phyloP scores from a whole-genome alignment of 2,113 vertebrate species.

The Crocuta crocuta region DNA sequence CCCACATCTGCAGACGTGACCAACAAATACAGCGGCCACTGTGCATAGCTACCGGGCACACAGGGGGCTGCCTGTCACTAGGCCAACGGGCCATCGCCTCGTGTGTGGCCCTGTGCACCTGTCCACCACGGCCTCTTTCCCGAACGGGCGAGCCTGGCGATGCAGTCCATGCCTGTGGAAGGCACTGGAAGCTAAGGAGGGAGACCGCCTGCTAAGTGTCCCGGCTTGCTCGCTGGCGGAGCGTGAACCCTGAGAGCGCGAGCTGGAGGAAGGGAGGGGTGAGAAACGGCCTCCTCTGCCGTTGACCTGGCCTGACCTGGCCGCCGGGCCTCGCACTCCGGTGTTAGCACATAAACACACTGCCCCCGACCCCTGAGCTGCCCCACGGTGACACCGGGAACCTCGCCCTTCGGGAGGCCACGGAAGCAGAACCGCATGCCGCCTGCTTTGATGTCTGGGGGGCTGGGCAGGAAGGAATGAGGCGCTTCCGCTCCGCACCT shows the following conservation, averaged over 20 bases:
- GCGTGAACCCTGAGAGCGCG: no score
- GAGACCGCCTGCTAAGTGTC: neutral
- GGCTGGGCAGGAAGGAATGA: neutral
- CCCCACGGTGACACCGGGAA: rapidly evolving
- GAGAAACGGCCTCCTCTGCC: neutral
- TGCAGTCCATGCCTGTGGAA: no score
- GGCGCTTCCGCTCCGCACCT: slow-evolving; percentile 86
- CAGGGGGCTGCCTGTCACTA: neutral
- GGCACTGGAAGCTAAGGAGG: neutral
- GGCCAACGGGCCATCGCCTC: neutral
- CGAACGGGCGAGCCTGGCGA: neutral
- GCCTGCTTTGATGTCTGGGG: neutral
- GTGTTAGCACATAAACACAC: neutral
- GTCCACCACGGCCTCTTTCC: neutral
- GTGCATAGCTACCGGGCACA: rapidly evolving
- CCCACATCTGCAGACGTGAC: rapidly evolving
- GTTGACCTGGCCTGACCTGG: no score
- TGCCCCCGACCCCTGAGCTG: neutral
- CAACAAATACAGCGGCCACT: neutral
- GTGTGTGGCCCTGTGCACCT: neutral
- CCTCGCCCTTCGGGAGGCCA: rapidly evolving
- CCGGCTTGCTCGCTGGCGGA: neutral
- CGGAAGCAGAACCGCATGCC: rapidly evolving
- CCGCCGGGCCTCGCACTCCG: neutral
- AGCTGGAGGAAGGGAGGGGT: rapidly evolving